Percentiles rank a stretch among this genome's conserved stretches.
Conservation (phyloP, 2,113 vertebrate genomes). For the Probosciger aterrimus region DNA sequence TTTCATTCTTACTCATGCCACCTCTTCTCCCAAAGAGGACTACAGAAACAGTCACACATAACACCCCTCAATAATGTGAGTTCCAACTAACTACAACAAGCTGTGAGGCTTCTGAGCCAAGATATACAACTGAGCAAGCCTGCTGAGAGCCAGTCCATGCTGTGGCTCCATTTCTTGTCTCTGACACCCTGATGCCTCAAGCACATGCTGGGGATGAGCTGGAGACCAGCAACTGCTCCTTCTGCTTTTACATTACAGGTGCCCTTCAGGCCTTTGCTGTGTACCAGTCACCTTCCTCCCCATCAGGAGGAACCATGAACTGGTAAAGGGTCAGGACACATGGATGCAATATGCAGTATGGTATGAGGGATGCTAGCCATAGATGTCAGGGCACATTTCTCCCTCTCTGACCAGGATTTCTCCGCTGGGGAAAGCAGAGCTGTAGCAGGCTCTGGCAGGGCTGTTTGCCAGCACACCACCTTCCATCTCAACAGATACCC, state of each 20-base stretch:
- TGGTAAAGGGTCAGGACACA: background rate
- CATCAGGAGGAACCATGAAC: fast-evolving
- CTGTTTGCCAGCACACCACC: background rate
- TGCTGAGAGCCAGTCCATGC: fast-evolving
- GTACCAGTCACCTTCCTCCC: background rate
- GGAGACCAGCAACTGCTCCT: background rate
- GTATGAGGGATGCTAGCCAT: background rate
- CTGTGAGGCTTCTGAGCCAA: background rate
- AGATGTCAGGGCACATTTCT: background rate
- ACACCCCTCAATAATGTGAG: background rate
- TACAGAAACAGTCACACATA: background rate
- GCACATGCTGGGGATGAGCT: background rate
- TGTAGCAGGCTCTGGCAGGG: background rate
- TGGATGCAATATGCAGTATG: fast-evolving
- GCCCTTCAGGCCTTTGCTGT: background rate
- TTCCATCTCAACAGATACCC: background rate
- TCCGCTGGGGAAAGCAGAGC: background rate
- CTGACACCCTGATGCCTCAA: background rate
- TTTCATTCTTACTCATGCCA: background rate
- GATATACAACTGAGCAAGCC: fast-evolving
- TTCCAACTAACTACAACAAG: background rate
- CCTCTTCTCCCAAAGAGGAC: background rate
- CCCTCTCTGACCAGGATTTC: background rate
- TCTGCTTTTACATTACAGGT: background rate
- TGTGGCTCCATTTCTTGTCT: background rate